Evolutionary conservation across 2,113 vertebrate species (phyloP).

Genomic region (Corythaixoides concolor): DNA sequence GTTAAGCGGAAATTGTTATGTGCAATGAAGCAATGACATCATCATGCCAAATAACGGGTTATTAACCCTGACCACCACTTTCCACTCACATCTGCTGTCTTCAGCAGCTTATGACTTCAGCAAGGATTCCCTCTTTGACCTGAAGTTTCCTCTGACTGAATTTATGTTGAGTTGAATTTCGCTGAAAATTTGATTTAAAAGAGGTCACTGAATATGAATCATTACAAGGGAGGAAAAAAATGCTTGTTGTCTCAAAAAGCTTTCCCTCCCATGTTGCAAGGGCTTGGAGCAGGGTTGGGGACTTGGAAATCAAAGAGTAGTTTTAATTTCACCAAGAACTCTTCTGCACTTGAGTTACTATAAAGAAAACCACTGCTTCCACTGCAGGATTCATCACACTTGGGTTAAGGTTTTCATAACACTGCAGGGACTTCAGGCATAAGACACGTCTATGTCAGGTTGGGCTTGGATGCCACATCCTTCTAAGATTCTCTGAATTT

Average conservation of each 20-base stretch:
- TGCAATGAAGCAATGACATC: background rate
- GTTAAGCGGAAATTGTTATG: background rate
- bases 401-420: background rate
- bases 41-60: rapidly evolving
- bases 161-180: background rate
- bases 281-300: background rate
- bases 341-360: background rate
- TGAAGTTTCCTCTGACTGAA: background rate
- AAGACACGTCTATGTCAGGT: background rate
- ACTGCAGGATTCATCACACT: background rate
- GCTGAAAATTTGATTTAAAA: background rate
- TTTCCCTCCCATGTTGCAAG: background rate
- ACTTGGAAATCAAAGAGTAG: background rate
- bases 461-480: background rate
- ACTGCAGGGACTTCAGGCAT: background rate
- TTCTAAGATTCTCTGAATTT: background rate
- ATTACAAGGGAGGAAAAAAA: background rate
- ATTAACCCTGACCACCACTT: background rate
- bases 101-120: background rate
- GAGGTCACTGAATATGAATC: background rate
- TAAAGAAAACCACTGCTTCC: background rate
- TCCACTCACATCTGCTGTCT: background rate
- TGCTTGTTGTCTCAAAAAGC: background rate
- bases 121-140: background rate
- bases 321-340: background rate